These are phyloP conservation scores for Uria lomvia DNA, from an alignment of 2,113 vertebrate species.

Conservation along the genomic window DNA sequence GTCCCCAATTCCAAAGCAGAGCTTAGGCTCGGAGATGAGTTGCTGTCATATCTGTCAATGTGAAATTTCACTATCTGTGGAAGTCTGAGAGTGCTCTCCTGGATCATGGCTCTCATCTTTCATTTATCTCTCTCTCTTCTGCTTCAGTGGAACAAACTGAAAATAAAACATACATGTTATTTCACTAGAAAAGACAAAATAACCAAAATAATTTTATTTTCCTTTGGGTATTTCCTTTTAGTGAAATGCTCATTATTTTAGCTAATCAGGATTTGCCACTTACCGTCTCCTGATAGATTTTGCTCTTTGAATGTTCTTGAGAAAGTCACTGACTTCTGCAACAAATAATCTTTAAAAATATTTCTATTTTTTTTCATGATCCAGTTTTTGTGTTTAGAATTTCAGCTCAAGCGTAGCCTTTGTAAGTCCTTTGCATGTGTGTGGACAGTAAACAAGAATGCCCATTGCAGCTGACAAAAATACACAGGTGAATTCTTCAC, in stretches of 20 bases:
- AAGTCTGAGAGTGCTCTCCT: neutral
- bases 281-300: neutral
- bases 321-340: neutral
- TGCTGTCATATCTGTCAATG: neutral
- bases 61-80: neutral
- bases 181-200: neutral
- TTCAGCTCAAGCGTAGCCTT: neutral
- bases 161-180: neutral
- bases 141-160: neutral
- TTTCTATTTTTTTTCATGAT: neutral
- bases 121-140: neutral
- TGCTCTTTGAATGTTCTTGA: neutral
- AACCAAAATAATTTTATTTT: neutral
- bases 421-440: rapidly evolving
- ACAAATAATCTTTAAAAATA: neutral
- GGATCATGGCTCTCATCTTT: neutral
- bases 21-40: conserved; percentile 11
- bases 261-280: neutral
- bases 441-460: neutral
- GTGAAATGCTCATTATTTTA: conserved; percentile 1
- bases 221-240: neutral
- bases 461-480: neutral
- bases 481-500: neutral
- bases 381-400: neutral
- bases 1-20: neutral